phyloP scores from a whole-genome alignment of 2,113 vertebrate genomes.

The Ptilonorhynchus violaceus region DNA sequence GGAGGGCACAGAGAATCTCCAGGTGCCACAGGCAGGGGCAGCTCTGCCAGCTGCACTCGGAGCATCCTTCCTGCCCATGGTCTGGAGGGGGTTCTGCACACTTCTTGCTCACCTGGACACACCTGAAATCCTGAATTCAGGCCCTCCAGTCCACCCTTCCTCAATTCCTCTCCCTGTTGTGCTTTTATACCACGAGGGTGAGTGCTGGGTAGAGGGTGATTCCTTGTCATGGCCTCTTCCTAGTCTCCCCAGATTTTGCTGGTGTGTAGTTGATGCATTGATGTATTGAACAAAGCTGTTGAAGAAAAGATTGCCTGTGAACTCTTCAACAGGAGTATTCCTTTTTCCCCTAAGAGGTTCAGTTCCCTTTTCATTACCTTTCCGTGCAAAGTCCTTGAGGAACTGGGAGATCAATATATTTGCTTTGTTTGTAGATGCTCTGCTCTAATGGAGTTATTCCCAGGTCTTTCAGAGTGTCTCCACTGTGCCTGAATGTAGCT shows the following conservation, averaged over 20 bases:
- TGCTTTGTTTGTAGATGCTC: background rate
- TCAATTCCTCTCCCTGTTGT: background rate
- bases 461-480: background rate
- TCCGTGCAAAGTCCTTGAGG: background rate
- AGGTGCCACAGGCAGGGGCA: background rate
- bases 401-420: background rate
- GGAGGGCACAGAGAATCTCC: background rate
- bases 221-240: background rate
- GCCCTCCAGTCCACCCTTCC: background rate
- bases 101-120: background rate
- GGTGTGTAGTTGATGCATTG: background rate
- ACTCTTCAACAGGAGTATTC: background rate
- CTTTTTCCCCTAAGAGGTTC: background rate
- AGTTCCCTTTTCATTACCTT: background rate
- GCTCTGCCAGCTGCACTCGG: background rate
- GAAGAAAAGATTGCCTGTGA: background rate
- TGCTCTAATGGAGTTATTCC: background rate
- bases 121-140: background rate
- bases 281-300: background rate
- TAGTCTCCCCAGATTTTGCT: background rate
- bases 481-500: background rate
- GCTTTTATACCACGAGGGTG: background rate
- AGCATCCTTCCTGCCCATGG: background rate
- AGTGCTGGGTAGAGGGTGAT: background rate
- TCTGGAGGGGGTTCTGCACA: fast-evolving